Evolutionary conservation across 2,888 invertebrate genomes (phyloP).

Genomic region (Petrolisthes cinctipes): DNA sequence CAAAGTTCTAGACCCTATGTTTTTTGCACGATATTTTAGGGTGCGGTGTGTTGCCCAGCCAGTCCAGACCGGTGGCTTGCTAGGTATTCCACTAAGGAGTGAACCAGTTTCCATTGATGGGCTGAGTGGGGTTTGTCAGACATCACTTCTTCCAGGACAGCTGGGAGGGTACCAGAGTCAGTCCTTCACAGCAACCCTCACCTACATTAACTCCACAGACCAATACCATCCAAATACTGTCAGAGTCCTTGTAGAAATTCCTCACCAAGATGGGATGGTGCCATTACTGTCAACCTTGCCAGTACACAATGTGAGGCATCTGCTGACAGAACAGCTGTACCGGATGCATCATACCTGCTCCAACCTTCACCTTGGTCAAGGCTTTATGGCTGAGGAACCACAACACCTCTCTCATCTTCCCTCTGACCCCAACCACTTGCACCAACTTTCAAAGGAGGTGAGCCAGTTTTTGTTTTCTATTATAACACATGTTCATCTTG

Average conservation of each 20-base stretch:
- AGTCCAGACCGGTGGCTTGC: slow-evolving; percentile 68
- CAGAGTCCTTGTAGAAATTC: slow-evolving; percentile 69
- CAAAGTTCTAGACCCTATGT: slow-evolving; percentile 70
- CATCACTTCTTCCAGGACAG: slow-evolving; percentile 52
- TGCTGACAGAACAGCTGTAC: slow-evolving; percentile 70
- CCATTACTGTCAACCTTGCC: slow-evolving; percentile 71
- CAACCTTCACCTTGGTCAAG: slow-evolving; percentile 67
- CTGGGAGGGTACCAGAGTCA: slow-evolving; percentile 66
- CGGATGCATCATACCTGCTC: slow-evolving; percentile 71
- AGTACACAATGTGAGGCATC: slow-evolving; percentile 69
- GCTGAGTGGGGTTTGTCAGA: slow-evolving; percentile 68
- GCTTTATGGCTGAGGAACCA: slow-evolving; percentile 59
- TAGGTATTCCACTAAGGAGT: slow-evolving; percentile 69
- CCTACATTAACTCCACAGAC: slow-evolving; percentile 68
- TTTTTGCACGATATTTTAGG: slow-evolving; percentile 69
- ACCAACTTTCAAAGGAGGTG: no score
- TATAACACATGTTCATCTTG: no score
- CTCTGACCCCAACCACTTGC: no score
- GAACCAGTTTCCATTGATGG: slow-evolving; percentile 68
- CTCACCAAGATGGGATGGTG: slow-evolving; percentile 71
- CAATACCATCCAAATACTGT: slow-evolving; percentile 69
- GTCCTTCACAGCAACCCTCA: slow-evolving; percentile 70
- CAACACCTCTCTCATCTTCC: background rate
- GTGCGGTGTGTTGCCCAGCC: slow-evolving; percentile 70
- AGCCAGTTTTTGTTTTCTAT: no score